phyloP scores from a whole-genome alignment of 2,888 invertebrate species.

The Erannis defoliaria region DNA sequence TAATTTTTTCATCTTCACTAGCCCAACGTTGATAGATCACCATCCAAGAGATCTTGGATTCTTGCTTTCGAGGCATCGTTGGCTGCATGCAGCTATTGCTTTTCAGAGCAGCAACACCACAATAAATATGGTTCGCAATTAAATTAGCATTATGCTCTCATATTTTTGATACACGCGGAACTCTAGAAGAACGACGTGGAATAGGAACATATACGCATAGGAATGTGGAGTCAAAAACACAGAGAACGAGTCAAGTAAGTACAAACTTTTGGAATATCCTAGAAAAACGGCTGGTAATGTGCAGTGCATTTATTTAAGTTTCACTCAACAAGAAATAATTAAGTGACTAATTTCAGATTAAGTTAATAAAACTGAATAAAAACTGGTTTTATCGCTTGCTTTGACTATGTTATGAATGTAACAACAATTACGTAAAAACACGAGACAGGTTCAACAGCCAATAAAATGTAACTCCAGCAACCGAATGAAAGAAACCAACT shows the following conservation, averaged over 20 bases:
- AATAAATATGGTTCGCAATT: neutral
- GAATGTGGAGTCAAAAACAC: too few species aligned
- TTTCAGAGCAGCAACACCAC: neutral
- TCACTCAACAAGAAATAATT: too few species aligned
- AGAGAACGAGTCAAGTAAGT: too few species aligned
- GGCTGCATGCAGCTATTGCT: neutral
- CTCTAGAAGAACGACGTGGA: neutral
- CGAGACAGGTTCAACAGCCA: slow-evolving; percentile 20
- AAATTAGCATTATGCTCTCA: neutral
- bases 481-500: slow-evolving; percentile 20
- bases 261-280: too few species aligned
- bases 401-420: neutral
- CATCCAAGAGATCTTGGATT: neutral
- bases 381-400: too few species aligned
- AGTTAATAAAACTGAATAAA: too few species aligned
- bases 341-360: too few species aligned
- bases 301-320: too few species aligned
- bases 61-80: neutral
- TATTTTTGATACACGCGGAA: neutral
- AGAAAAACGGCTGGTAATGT: too few species aligned
- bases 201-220: neutral
- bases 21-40: too few species aligned
- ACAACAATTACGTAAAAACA: neutral
- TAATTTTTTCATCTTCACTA: too few species aligned
- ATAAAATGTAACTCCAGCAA: slow-evolving; percentile 20